phyloP scores from a whole-genome alignment of 1,140 invertebrate species.

The Temnothorax curvispinosus region DNA sequence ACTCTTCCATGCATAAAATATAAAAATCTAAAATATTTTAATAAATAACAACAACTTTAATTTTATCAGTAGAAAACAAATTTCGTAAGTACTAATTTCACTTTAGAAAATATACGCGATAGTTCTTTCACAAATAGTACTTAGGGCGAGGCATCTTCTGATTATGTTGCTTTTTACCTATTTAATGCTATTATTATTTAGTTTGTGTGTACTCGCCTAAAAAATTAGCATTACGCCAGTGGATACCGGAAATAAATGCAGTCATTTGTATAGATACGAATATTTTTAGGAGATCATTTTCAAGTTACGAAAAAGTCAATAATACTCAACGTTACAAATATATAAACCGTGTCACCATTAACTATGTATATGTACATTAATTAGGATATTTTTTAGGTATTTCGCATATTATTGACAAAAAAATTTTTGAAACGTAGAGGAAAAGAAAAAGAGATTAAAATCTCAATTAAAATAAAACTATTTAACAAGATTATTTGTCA shows the following conservation, averaged over 20 bases:
- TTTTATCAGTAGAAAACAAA: constrained; percentile 4
- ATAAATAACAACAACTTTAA: background rate
- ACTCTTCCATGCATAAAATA: background rate
- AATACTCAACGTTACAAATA: background rate
- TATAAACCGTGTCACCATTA: background rate
- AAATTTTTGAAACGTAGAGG: background rate
- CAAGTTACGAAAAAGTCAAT: background rate
- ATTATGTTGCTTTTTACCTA: constrained; percentile 18
- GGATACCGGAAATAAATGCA: background rate
- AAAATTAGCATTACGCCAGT: constrained; percentile 14
- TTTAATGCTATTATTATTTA: constrained; percentile 34
- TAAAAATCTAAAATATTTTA: background rate
- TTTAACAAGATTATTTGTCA: background rate
- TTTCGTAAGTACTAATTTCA: background rate
- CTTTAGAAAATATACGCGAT: background rate
- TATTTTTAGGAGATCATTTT: constrained; percentile 5
- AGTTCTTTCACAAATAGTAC: background rate
- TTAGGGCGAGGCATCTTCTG: background rate
- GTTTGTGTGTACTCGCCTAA: background rate
- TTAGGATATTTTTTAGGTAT: background rate
- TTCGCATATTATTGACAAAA: background rate
- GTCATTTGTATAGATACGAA: background rate
- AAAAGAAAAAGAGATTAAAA: background rate
- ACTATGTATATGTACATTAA: background rate
- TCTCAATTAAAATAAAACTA: constrained; percentile 8